Conservation (phyloP, 2,888 invertebrate genomes). For the Myopa tessellatipennis region DNA sequence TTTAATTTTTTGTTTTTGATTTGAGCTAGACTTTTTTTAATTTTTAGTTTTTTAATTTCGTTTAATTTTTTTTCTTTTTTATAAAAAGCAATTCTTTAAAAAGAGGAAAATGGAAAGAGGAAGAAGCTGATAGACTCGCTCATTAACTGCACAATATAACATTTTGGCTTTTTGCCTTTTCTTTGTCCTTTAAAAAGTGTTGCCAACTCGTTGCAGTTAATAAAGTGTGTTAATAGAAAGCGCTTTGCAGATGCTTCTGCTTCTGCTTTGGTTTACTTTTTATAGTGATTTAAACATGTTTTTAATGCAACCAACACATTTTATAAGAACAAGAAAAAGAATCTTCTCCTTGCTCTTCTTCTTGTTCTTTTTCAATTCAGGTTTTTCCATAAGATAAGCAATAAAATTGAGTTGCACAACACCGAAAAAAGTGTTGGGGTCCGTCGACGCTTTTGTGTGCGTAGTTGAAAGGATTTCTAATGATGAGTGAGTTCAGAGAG, state of each 20-base stretch:
- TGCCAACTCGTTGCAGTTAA: constrained; percentile 4
- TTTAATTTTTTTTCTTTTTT: too few relatives aligned
- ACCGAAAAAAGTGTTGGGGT: neutral
- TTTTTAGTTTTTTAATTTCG: neutral
- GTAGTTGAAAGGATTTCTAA: neutral
- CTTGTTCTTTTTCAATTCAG: neutral
- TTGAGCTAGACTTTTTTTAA: neutral
- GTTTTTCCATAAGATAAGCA: neutral
- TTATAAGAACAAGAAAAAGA: neutral
- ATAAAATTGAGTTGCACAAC: neutral
- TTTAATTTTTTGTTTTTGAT: neutral
- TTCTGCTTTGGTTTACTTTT: neutral
- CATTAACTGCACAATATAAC: neutral
- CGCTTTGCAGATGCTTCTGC: neutral
- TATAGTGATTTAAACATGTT: neutral
- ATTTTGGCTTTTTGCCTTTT: neutral
- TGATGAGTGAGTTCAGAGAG: constrained; percentile 12
- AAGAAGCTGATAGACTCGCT: neutral
- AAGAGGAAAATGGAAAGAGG: too few relatives aligned
- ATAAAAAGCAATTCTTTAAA: neutral
- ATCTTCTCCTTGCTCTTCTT: neutral
- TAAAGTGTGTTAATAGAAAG: neutral
- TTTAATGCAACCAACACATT: neutral
- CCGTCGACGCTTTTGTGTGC: neutral
- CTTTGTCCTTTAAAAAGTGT: neutral